Evolutionary conservation across 1,140 invertebrate genomes (phyloP), one percentile per base, ranked within the genome.

Genomic region (Aphelenchoides besseyi): DNA sequence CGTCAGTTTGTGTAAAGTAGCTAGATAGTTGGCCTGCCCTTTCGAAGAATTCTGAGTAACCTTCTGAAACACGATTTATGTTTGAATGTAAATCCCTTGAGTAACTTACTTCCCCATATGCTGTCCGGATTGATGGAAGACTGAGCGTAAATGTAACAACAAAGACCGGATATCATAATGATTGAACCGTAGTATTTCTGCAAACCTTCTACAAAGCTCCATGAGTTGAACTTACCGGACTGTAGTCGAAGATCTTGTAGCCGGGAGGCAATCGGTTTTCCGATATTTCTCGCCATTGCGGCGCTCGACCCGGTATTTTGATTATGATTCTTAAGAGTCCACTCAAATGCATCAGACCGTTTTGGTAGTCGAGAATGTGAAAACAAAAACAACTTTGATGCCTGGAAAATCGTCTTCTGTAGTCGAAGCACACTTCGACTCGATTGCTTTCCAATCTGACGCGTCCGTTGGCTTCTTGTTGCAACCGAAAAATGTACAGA

Each of bases 71-170:
- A 23, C 41, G 41, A 48, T 48, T 48, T n/a, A n/a, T n/a, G 23
- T 48, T 48, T 23, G 41, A 48, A 48, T 48, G 41, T 16, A 59
- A 59, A 59, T 33, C 55, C 5, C 5, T 28, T 59, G 55, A 33
- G 23, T 8, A 59, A 5, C 5, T 8, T 8, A 59, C 55, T 33
- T 59, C 55, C 41, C 41, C 3, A 71, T 73, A 73, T 57, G 69
- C 72, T 75, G 36, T 74, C 72, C 3, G 72, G 72, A 69, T 74
- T 74, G 5, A 73, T n/a, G 9, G 32, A 33, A 18, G 72, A 52
- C 33, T 73, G 72, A 23, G 69, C n/a, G 0, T 28, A 3, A 33
- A 53, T 33, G 26, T 74, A 74, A 28, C 16, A 36, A 28, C 28
- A 33, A 8, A 53, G 3, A 9, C 9, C 18, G 30, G 26, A 18